phyloP scores from a whole-genome alignment of 2,797 vertebrate genomes.

The Alexandromys oeconomus region DNA sequence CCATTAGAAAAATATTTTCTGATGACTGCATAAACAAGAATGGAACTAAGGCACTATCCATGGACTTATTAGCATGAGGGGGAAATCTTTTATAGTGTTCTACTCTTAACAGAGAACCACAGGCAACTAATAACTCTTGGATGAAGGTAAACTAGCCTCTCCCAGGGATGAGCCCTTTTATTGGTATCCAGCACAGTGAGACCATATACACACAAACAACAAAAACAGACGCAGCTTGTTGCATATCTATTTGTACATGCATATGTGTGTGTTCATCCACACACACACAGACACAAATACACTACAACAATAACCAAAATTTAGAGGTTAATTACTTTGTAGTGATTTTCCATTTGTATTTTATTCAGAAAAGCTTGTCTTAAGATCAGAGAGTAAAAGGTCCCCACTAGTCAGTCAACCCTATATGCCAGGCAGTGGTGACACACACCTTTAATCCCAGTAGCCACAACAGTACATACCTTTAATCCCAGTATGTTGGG shows the following conservation, averaged over 20 bases:
- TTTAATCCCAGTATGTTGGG: no score
- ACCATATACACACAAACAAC: neutral
- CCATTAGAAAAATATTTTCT: slow-evolving; percentile 10
- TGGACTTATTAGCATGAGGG: neutral
- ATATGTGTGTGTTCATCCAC: no score
- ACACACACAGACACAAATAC: neutral
- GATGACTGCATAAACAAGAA: neutral
- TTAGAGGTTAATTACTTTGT: no score
- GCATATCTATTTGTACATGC: neutral
- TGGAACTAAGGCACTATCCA: neutral
- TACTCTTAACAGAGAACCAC: neutral
- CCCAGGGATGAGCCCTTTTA: neutral
- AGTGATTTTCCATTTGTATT: no score
- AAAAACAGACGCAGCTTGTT: neutral
- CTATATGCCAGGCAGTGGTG: no score
- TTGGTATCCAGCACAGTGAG: neutral
- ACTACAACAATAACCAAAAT: neutral
- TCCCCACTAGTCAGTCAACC: no score
- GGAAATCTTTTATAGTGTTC: neutral
- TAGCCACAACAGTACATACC: no score
- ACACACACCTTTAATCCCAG: no score
- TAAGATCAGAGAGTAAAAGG: no score
- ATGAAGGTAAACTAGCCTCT: neutral
- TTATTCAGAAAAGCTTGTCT: no score
- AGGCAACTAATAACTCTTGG: neutral